Percentiles rank a stretch among this genome's conserved stretches.
These are phyloP conservation scores for Ceratina japonica DNA, from an alignment of 1,140 invertebrate genomes.

Conservation along the genomic window DNA sequence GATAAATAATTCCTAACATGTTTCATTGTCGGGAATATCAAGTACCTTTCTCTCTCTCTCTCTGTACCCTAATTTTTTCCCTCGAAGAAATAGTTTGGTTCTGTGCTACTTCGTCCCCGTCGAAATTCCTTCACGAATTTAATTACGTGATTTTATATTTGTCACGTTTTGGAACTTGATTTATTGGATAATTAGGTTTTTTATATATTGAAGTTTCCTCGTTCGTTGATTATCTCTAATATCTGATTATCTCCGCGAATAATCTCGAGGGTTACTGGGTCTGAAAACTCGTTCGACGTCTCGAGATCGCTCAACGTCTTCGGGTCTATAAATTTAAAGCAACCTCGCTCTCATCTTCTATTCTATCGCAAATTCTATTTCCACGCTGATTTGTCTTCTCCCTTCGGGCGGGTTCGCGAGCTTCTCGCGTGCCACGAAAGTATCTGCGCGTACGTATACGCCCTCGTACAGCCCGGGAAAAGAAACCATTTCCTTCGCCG, in stretches of 20 bases:
- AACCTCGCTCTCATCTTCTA: conserved; percentile 9
- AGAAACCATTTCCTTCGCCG: neutral
- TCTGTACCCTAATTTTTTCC: too few relatives aligned
- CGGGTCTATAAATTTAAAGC: conserved; percentile 5
- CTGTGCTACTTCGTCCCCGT: too few relatives aligned
- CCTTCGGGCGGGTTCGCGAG: neutral
- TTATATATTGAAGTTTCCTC: neutral
- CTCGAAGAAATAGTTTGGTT: too few relatives aligned
- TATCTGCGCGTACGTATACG: neutral
- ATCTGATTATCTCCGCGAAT: neutral
- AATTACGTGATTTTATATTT: too few relatives aligned
- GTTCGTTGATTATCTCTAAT: too few relatives aligned
- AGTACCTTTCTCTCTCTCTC: neutral
- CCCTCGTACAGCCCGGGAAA: too few relatives aligned
- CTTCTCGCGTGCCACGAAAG: neutral
- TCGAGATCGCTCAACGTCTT: conserved; percentile 9
- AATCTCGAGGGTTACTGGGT: neutral
- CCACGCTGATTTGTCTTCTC: conserved; percentile 27
- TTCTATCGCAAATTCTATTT: conserved; percentile 20
- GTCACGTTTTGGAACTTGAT: neutral
- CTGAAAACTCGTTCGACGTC: neutral
- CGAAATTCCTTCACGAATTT: too few relatives aligned
- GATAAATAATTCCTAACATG: conserved; percentile 3
- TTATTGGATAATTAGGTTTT: neutral
- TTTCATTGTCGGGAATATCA: neutral